Percentiles rank a stretch among this genome's conserved stretches.
Evolutionary conservation across 92 coral and sea anemone species (phyloP).

Genomic region (Porites divaricata): DNA sequence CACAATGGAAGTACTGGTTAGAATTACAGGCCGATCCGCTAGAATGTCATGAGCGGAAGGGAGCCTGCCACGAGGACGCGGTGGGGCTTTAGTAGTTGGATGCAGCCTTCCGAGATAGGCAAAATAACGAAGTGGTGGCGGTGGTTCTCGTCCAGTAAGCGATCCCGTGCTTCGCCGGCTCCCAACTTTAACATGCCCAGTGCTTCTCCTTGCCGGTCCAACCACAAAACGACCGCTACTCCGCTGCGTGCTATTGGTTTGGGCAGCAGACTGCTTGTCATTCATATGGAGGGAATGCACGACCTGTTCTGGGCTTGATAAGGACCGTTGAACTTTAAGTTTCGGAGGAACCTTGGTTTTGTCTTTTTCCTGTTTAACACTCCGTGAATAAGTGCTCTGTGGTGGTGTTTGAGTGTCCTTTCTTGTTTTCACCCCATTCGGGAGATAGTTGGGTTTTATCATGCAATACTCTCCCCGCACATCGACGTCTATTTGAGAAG

Average conservation of each 20-base stretch:
- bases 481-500: constrained; percentile 15
- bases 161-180: constrained; percentile 38
- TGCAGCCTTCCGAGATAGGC: constrained; percentile 66
- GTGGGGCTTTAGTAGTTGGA: constrained; percentile 32
- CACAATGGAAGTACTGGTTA: constrained; percentile 79
- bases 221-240: background rate
- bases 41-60: constrained; percentile 62
- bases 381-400: background rate
- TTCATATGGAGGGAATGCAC: background rate
- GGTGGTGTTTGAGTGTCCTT: background rate
- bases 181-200: constrained; percentile 1
- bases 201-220: constrained; percentile 22
- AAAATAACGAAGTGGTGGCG: constrained; percentile 68
- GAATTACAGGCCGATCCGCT: constrained; percentile 71
- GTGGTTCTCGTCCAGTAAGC: constrained; percentile 21
- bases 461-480: constrained; percentile 37
- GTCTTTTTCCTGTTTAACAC: background rate
- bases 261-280: background rate
- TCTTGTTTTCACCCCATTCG: background rate
- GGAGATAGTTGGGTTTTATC: background rate
- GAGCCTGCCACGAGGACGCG: constrained; percentile 36
- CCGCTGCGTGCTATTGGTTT: background rate
- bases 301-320: constrained; percentile 48
- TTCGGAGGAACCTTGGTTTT: constrained; percentile 3
- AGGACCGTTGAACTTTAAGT: constrained; percentile 51